These are phyloP conservation scores for Cyrtonyx montezumae DNA, from an alignment of 2,113 vertebrate genomes.

Conservation along the genomic window DNA sequence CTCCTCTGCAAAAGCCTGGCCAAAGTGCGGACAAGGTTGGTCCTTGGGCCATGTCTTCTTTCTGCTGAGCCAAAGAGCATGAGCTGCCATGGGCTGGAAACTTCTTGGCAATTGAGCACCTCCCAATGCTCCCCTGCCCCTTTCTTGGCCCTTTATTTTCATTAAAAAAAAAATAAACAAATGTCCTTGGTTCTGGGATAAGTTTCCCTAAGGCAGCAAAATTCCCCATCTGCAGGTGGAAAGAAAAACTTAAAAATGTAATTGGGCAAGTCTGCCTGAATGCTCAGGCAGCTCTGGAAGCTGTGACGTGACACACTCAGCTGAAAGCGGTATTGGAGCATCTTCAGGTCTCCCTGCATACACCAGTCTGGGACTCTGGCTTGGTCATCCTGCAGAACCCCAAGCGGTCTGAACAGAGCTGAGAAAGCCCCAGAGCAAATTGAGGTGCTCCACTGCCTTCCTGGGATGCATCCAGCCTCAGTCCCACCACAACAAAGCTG, in stretches of 20 bases:
- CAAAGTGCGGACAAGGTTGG: not conserved
- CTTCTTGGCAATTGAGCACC: not conserved
- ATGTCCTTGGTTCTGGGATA: not conserved
- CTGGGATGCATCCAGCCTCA: not conserved
- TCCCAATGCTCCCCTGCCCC: fast-evolving
- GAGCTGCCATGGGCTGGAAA: not conserved
- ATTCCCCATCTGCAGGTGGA: not conserved
- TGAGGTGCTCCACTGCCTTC: not conserved
- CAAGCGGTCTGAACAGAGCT: not conserved
- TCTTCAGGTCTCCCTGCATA: not conserved
- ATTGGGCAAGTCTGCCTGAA: not conserved
- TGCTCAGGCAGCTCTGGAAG: not conserved
- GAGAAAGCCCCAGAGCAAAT: not conserved
- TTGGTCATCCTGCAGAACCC: not conserved
- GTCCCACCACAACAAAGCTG: fast-evolving
- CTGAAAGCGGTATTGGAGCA: not conserved
- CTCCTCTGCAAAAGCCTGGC: not conserved
- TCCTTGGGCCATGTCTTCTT: not conserved
- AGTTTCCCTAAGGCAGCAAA: not conserved
- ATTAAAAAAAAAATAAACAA: too few relatives aligned
- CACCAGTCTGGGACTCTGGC: not conserved
- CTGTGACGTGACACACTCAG: not conserved
- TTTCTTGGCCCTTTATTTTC: not conserved
- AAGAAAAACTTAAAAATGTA: not conserved
- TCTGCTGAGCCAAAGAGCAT: fast-evolving